phyloP scores from a whole-genome alignment of 64 coral and sea anemone genomes.

The Stichodactyla mertensii region DNA sequence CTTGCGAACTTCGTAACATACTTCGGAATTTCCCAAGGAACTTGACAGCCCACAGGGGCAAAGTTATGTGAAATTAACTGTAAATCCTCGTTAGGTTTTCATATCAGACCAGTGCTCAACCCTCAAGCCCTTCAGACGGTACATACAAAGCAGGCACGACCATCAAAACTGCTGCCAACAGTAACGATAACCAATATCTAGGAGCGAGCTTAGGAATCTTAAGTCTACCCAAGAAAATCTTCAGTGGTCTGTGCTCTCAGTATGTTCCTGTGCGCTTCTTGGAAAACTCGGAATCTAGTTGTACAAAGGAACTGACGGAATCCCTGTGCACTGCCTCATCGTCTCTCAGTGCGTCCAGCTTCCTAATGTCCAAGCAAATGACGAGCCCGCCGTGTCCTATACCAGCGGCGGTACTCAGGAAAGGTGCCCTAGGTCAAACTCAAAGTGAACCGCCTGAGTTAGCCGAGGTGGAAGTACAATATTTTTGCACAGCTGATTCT shows the following conservation, averaged over 20 bases:
- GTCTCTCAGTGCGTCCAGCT: conserved; percentile 66
- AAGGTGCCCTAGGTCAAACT: conserved; percentile 47
- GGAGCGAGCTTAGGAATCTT: conserved; percentile 45
- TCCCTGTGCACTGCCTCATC: conserved; percentile 48
- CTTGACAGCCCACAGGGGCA: too few relatives aligned
- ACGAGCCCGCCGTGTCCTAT: conserved; percentile 39
- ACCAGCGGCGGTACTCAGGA: conserved; percentile 51
- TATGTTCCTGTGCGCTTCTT: conserved; percentile 56
- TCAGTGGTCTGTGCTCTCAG: conserved; percentile 67
- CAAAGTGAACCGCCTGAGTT: conserved; percentile 35
- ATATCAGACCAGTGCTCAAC: conserved; percentile 1
- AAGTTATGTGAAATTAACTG: too few relatives aligned
- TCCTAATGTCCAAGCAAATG: conserved; percentile 45
- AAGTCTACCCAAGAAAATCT: conserved; percentile 46
- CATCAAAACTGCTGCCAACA: conserved; percentile 55
- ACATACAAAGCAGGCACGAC: conserved; percentile 59
- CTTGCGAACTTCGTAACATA: too few relatives aligned
- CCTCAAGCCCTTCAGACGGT: conserved; percentile 5
- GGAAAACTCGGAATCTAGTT: conserved; percentile 47
- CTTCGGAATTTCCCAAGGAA: too few relatives aligned
- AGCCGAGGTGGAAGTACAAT: conserved; percentile 53
- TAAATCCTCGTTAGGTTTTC: not conserved
- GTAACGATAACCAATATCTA: conserved; percentile 51
- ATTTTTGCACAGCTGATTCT: conserved; percentile 47
- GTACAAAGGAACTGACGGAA: conserved; percentile 47